phyloP scores from a whole-genome alignment of 2,113 vertebrate genomes.

The Plestiodon gilberti region DNA sequence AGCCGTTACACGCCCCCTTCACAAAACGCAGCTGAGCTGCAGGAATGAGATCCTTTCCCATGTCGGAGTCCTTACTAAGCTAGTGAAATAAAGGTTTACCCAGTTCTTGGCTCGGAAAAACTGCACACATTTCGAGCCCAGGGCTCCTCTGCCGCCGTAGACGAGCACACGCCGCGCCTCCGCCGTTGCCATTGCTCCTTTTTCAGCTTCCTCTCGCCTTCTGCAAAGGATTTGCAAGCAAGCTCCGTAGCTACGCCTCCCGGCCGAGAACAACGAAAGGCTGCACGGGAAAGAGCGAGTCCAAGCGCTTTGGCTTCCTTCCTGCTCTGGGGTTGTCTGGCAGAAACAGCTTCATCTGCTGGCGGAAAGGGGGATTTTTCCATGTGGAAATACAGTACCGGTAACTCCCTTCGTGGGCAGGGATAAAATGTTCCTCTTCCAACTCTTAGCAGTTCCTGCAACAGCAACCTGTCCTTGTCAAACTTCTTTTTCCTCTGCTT shows the following conservation, averaged over 20 bases:
- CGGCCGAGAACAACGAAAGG: too few relatives aligned
- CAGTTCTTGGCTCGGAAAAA: conserved; percentile 86
- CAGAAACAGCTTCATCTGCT: background rate
- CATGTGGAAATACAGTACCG: background rate
- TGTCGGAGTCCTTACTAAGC: too few relatives aligned
- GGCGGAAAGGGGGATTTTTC: background rate
- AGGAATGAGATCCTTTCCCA: background rate
- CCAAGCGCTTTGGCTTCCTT: background rate
- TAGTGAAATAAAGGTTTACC: conserved; percentile 71
- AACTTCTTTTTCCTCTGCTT: too few relatives aligned
- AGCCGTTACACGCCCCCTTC: background rate
- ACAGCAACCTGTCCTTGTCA: too few relatives aligned
- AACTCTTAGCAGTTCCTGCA: too few relatives aligned
- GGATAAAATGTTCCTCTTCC: too few relatives aligned
- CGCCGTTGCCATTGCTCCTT: conserved; percentile 57
- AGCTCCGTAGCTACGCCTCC: background rate
- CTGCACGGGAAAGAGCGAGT: too few relatives aligned
- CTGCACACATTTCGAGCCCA: conserved; percentile 87
- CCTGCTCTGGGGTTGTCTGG: background rate
- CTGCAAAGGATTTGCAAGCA: background rate
- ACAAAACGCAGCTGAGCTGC: too few relatives aligned
- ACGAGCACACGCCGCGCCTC: conserved; percentile 82
- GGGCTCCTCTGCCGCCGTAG: conserved; percentile 88
- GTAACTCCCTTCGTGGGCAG: too few relatives aligned
- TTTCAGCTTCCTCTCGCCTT: background rate